These are phyloP conservation scores for Dicentrarchus labrax DNA, from an alignment of 2,113 vertebrate genomes.

Conservation along the genomic window DNA sequence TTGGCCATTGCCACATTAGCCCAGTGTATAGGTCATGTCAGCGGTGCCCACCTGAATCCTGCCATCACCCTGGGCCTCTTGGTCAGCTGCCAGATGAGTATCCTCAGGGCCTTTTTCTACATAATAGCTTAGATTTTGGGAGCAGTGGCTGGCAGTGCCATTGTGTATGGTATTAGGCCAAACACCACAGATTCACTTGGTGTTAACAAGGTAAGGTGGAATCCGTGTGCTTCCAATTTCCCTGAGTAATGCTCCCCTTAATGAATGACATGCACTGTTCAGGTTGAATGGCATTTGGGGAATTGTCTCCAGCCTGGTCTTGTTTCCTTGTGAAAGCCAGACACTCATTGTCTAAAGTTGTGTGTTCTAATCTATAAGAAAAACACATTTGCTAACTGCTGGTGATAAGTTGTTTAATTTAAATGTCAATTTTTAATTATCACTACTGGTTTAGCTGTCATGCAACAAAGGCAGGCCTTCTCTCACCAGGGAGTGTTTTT, in stretches of 20 bases:
- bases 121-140: conserved; percentile 87
- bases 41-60: conserved; percentile 88
- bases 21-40: conserved; percentile 88
- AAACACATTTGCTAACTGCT: neutral
- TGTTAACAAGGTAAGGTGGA: conserved; percentile 60
- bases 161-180: conserved; percentile 49
- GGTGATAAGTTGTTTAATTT: conserved; percentile 12
- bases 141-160: conserved; percentile 73
- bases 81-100: conserved; percentile 88
- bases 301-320: conserved; percentile 25
- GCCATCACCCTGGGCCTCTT: conserved; percentile 88
- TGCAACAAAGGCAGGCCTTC: neutral
- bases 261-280: conserved; percentile 22
- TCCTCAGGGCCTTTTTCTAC: conserved; percentile 87
- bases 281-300: conserved; percentile 37
- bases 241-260: neutral
- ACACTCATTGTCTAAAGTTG: neutral
- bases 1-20: conserved; percentile 86
- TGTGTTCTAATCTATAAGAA: neutral
- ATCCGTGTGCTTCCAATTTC: conserved; percentile 24
- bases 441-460: neutral
- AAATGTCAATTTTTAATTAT: conserved; percentile 32
- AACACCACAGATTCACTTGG: conserved; percentile 74
- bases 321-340: conserved; percentile 14
- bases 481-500: neutral